Conservation (phyloP, 2,888 invertebrate species). For the Neoaliturus tenellus region DNA sequence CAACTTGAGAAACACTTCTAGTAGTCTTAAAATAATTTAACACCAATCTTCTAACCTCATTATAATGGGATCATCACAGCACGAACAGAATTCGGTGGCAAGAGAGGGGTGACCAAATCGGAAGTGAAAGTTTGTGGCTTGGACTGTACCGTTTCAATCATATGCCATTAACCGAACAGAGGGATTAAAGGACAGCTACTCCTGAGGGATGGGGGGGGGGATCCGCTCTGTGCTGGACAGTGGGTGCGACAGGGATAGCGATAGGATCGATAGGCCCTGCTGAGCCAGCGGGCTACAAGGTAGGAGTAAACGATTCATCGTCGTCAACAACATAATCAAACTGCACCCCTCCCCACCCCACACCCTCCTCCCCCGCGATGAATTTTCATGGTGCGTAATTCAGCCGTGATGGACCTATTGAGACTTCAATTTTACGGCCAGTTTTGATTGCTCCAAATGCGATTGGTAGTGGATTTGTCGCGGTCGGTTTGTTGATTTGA, state of each 20-base stretch:
- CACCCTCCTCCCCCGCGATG: constrained; percentile 8
- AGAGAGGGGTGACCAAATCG: constrained; percentile 15
- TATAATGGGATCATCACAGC: not conserved
- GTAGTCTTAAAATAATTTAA: too few species aligned
- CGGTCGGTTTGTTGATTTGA: constrained; percentile 2
- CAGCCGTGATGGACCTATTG: constrained; percentile 18
- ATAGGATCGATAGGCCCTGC: constrained; percentile 44
- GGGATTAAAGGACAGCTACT: constrained; percentile 39
- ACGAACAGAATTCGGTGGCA: not conserved
- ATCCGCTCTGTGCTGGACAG: not conserved
- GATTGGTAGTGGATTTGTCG: not conserved
- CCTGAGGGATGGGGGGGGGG: not conserved
- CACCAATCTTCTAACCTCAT: not conserved
- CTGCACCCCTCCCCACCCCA: not conserved
- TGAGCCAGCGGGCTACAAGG: constrained; percentile 35
- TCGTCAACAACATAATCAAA: constrained; percentile 28
- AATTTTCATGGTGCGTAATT: constrained; percentile 32
- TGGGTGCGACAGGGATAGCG: not conserved
- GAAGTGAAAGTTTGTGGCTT: constrained; percentile 42
- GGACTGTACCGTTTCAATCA: constrained; percentile 48
- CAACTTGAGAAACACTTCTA: not conserved
- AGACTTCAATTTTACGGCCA: constrained; percentile 42
- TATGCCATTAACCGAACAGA: constrained; percentile 19
- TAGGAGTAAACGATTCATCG: constrained; percentile 44
- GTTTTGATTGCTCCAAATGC: constrained; percentile 25